Conservation (phyloP, 2,888 invertebrate species). For the Eumerus sabulonum region DNA sequence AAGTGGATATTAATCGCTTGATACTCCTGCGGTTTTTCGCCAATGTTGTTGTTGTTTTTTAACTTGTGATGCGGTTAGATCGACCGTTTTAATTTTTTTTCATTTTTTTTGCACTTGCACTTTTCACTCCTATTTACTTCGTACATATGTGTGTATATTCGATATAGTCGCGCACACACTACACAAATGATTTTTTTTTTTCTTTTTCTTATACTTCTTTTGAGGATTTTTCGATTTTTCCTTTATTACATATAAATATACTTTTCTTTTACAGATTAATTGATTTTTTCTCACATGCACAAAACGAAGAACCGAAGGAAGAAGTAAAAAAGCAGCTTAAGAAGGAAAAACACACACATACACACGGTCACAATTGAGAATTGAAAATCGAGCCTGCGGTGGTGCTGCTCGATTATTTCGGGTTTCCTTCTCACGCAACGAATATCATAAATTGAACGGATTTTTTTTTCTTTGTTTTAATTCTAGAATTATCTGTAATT, state of each 20-base stretch:
- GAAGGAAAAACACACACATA: conserved; percentile 43
- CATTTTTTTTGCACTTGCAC: neutral
- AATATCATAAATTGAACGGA: too few relatives aligned
- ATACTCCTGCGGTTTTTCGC: conserved; percentile 15
- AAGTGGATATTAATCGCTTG: neutral
- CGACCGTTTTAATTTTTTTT: conserved; percentile 8
- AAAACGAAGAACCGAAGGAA: too few relatives aligned
- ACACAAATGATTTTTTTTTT: neutral
- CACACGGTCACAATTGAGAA: conserved; percentile 53
- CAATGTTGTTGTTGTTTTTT: conserved; percentile 22
- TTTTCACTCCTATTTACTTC: neutral
- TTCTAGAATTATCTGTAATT: conserved; percentile 12
- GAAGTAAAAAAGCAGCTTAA: too few relatives aligned
- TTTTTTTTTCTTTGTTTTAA: too few relatives aligned
- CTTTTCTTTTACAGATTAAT: too few relatives aligned
- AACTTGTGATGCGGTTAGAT: conserved; percentile 34
- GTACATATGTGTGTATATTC: neutral
- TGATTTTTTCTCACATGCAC: conserved; percentile 62
- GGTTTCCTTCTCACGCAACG: too few relatives aligned
- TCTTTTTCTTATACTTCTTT: neutral
- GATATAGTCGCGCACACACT: neutral
- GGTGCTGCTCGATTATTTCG: neutral
- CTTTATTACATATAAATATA: conserved; percentile 26
- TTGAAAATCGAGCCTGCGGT: conserved; percentile 14
- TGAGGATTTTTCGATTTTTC: too few relatives aligned